Conservation (phyloP, 2,113 vertebrate genomes). For the Brachirus orientalis region DNA sequence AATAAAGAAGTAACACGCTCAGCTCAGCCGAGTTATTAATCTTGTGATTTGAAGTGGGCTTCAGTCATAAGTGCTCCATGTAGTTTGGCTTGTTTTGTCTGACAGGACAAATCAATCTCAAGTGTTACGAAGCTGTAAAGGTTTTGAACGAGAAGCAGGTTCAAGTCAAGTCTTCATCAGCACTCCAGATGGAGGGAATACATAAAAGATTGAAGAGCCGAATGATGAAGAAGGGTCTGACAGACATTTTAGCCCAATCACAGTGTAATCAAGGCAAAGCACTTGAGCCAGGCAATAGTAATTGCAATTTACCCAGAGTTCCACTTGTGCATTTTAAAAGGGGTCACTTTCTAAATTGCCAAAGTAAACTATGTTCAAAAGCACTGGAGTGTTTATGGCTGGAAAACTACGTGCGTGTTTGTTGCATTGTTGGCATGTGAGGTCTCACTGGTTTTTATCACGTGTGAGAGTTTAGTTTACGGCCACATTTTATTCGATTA, state of each 20-base stretch:
- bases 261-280: constrained; percentile 42
- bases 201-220: neutral
- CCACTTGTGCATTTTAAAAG: constrained; percentile 18
- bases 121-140: too few relatives aligned
- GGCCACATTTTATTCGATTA: too few relatives aligned
- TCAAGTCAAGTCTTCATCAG: neutral
- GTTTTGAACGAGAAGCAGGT: neutral
- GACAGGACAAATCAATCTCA: too few relatives aligned
- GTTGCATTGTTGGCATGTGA: neutral
- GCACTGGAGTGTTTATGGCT: too few relatives aligned
- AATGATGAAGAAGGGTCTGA: constrained; percentile 34
- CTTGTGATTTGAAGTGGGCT: too few relatives aligned
- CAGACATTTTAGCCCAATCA: constrained; percentile 51
- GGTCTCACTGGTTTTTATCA: too few relatives aligned
- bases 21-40: too few relatives aligned
- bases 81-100: too few relatives aligned
- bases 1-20: too few relatives aligned
- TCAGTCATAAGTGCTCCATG: too few relatives aligned
- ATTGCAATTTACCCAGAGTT: constrained; percentile 35
- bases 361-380: too few relatives aligned
- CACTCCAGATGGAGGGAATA: neutral
- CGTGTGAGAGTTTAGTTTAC: too few relatives aligned
- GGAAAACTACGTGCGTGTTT: neutral
- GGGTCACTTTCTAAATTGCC: constrained; percentile 18
- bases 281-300: constrained; percentile 1